Percentiles rank a stretch among this genome's conserved stretches.
Conservation (phyloP, 2,113 vertebrate genomes). For the Psettodes erumei region DNA sequence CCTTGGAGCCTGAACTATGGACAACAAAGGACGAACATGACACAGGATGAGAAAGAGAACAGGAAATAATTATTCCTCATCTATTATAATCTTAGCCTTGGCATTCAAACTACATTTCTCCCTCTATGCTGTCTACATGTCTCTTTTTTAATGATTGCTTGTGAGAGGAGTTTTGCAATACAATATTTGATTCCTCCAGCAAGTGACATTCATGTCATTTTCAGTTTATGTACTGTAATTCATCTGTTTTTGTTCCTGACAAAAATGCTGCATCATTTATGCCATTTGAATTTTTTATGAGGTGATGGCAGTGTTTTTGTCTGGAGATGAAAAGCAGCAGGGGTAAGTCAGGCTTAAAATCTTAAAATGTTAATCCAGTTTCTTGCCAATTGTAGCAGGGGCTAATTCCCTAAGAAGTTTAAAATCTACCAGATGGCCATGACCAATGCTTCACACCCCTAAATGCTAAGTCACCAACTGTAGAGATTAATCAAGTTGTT, state of each 20-base stretch:
- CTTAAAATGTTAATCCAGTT: constrained; percentile 72
- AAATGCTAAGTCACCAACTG: constrained; percentile 66
- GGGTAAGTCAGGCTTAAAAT: constrained; percentile 67
- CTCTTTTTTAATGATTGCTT: constrained; percentile 7
- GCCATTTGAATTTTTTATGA: constrained; percentile 59
- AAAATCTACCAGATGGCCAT: constrained; percentile 72
- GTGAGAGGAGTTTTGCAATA: not conserved
- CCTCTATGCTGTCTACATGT: not conserved
- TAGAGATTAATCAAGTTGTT: constrained; percentile 66
- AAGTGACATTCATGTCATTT: constrained; percentile 19
- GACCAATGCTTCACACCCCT: constrained; percentile 58
- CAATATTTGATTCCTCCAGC: constrained; percentile 11
- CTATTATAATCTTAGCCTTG: constrained; percentile 23
- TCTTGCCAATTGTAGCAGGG: constrained; percentile 60
- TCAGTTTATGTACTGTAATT: constrained; percentile 26
- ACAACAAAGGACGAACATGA: constrained; percentile 52
- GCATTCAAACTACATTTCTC: constrained; percentile 16
- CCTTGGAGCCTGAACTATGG: constrained; percentile 14
- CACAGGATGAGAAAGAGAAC: constrained; percentile 24
- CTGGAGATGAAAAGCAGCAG: constrained; percentile 44
- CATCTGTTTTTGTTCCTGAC: constrained; percentile 43
- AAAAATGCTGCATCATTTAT: constrained; percentile 57
- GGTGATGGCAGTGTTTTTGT: constrained; percentile 47
- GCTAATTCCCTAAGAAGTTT: constrained; percentile 75
- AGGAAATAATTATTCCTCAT: constrained; percentile 26